These are phyloP conservation scores for Drosophila putrida DNA, from an alignment of 2,888 invertebrate genomes.

Conservation along the genomic window DNA sequence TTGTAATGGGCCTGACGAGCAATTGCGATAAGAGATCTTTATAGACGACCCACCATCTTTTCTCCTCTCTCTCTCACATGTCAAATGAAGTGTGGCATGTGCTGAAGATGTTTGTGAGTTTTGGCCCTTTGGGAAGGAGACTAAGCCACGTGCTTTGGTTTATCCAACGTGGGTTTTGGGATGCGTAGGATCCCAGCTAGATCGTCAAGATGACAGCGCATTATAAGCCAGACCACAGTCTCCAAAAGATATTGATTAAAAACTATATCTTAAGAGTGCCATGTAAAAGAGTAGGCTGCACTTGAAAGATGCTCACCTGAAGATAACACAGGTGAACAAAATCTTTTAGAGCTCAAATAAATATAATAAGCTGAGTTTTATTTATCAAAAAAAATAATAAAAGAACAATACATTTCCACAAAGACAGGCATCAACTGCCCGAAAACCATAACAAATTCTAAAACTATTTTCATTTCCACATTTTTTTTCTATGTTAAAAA, in stretches of 20 bases:
- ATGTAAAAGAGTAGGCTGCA: constrained; percentile 9
- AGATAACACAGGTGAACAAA: constrained; percentile 15
- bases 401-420: not conserved
- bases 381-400: not conserved
- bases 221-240: constrained; percentile 25
- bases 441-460: constrained; percentile 55
- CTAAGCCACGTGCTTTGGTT: constrained; percentile 41
- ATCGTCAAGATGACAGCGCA: constrained; percentile 40
- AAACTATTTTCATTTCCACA: constrained; percentile 39
- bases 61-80: constrained; percentile 28
- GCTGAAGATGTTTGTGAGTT: constrained; percentile 47
- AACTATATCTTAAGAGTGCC: not conserved
- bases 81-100: constrained; percentile 73
- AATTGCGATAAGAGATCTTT: constrained; percentile 65
- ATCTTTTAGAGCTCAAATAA: not conserved
- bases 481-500: constrained; percentile 1
- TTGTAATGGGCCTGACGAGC: constrained; percentile 58
- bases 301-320: constrained; percentile 1
- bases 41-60: constrained; percentile 29
- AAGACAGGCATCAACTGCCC: not conserved
- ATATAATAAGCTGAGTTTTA: constrained; percentile 10
- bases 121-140: constrained; percentile 15
- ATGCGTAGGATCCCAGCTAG: constrained; percentile 41
- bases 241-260: constrained; percentile 12
- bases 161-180: constrained; percentile 32